Conservation (phyloP, 2,888 invertebrate genomes). For the Scaptomyza caliginosa region DNA sequence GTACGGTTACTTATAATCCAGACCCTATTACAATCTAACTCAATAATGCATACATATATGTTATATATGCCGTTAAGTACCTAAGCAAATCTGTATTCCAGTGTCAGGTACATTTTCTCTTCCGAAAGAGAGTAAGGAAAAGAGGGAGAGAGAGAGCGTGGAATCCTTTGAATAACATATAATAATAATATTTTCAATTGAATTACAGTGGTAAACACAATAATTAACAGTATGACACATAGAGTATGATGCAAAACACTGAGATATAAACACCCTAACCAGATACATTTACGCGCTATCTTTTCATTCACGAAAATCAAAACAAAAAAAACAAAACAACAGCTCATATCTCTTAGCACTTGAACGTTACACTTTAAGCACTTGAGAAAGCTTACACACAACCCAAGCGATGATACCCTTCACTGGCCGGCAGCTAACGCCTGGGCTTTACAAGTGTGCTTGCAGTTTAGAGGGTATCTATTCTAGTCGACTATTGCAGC, state of each 20-base stretch:
- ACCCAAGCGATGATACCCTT: too few species aligned
- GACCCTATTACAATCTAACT: neutral
- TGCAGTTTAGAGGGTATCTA: neutral
- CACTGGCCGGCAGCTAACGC: too few species aligned
- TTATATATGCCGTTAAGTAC: too few species aligned
- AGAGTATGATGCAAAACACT: neutral
- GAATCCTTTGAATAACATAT: too few species aligned
- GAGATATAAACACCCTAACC: neutral
- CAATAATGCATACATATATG: neutral
- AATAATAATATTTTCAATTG: too few species aligned
- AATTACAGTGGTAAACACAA: constrained; percentile 38
- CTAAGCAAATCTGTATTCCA: neutral
- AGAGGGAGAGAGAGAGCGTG: neutral
- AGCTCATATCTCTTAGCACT: neutral
- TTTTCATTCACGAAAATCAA: too few species aligned
- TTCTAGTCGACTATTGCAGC: constrained; percentile 22
- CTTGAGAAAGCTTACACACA: too few species aligned
- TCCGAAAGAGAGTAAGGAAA: neutral
- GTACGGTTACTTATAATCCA: neutral
- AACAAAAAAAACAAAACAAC: too few species aligned
- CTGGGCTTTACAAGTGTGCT: too few species aligned
- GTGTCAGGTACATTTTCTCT: neutral
- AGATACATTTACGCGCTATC: neutral
- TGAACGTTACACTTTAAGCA: neutral
- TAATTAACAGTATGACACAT: constrained; percentile 30